Base-by-base conservation (phyloP, 2,113 vertebrate species). In the Cromileptes altivelis region DNA sequence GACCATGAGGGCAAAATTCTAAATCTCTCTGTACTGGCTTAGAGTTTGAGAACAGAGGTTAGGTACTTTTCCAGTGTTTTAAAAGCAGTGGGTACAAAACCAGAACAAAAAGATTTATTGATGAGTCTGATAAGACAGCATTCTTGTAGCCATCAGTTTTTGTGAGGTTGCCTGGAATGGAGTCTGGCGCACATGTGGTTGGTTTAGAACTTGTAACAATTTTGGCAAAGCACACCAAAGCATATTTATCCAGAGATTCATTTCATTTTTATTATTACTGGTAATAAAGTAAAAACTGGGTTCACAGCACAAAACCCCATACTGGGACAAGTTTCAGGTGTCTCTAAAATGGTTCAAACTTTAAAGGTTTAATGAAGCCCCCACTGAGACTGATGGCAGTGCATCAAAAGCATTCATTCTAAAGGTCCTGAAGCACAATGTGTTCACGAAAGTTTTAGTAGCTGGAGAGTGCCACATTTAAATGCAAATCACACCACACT, bases 401-500 rank as follows among this genome's bases (percentile, higher is more conserved):
- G 62, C 71, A 73, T 86, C 27, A 81, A 64, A 63, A 12, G 25
- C 65, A 65, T 73, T 77, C 12, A 57, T 30, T 61, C 71, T 57
- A 4, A 65, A 79, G 1, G 25, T 79, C 85, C 79, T 81, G 56
- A 65, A 85, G 68, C 47, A 75, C 25, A 87, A 80, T 57, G 27
- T 82, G 82, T 78, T 67, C 67, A 86, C 62, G 76, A 85, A 80
- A 62, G 75, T 62, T 61, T 1, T 64, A 78, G 71, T 56, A 70
- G 67, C 45, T 73, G 56, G 55, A 84, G 40, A 57, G 67, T 18
- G 4, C 23, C 75, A 72, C 82, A 90, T 92, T 87, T 75, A 86
- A 75, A 91, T 88, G 89, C 86, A 84, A 86, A 89, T 87, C 82
- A 74, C 72, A 47, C 7, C 2, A 1, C 30, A 62, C 52, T 75